These are phyloP conservation scores for Henricia sp. DNA, from an alignment of 53 echinoderm and acorn worm genomes.

Conservation along the genomic window DNA sequence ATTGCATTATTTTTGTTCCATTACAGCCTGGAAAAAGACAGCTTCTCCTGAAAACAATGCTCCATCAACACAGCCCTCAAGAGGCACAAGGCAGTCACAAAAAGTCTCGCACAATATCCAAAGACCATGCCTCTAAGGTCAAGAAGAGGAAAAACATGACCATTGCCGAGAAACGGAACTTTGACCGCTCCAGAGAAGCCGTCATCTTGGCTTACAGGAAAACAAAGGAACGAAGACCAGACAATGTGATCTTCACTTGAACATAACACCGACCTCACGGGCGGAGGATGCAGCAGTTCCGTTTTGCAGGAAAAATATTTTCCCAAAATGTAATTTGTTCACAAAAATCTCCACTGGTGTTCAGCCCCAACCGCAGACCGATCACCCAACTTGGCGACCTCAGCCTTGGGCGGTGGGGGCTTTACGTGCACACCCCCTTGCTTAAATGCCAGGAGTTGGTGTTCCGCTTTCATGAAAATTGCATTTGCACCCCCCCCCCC, in stretches of 20 bases:
- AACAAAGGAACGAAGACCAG: constrained; percentile 18
- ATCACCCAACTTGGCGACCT: no score
- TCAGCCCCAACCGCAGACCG: no score
- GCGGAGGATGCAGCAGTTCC: not conserved
- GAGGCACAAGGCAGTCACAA: not conserved
- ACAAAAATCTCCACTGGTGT: no score
- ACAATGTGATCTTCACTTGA: not conserved
- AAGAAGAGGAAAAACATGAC: constrained; percentile 57
- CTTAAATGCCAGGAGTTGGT: no score
- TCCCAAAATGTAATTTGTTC: no score
- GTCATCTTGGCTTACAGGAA: constrained; percentile 53
- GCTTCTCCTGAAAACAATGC: constrained; percentile 35
- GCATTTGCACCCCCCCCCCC: no score
- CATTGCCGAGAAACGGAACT: constrained; percentile 51
- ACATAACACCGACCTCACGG: not conserved
- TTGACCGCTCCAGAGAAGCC: constrained; percentile 46
- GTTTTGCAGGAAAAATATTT: no score
- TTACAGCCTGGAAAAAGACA: constrained; percentile 43
- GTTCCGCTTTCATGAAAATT: no score
- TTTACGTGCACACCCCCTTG: no score
- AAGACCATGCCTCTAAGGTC: constrained; percentile 15
- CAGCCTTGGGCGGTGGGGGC: no score
- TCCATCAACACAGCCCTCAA: constrained; percentile 3
- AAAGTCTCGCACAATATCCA: not conserved
- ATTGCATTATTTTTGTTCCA: not conserved